These are phyloP conservation scores for Aphidius colemani DNA, from an alignment of 2,888 invertebrate genomes.

Conservation along the genomic window DNA sequence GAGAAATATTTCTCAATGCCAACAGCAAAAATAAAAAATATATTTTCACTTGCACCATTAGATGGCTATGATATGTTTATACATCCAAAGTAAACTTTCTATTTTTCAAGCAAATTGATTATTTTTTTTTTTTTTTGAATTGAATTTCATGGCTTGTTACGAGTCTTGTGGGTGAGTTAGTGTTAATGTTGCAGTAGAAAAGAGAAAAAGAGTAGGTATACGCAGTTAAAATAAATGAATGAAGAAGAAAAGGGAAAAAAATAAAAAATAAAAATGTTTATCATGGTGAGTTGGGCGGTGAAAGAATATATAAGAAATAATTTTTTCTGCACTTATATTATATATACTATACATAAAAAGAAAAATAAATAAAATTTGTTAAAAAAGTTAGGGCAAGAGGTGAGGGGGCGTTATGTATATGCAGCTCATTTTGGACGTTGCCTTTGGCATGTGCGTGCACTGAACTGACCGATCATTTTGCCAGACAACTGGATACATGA, in stretches of 20 bases:
- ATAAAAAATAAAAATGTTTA: conserved; percentile 1
- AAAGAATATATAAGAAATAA: too few species aligned
- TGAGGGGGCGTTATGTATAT: conserved; percentile 21
- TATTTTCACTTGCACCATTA: conserved; percentile 51
- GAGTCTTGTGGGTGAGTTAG: too few species aligned
- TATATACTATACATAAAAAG: conserved; percentile 15
- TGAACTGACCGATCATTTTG: conserved; percentile 17
- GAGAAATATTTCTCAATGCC: conserved; percentile 13
- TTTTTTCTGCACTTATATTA: too few species aligned
- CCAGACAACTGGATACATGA: conserved; percentile 21
- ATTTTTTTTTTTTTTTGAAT: conserved; percentile 5
- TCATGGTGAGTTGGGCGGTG: too few species aligned
- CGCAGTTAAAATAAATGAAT: conserved; percentile 1
- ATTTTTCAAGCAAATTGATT: conserved; percentile 36
- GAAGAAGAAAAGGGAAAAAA: not conserved
- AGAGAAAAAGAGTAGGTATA: conserved; percentile 5
- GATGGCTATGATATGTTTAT: conserved; percentile 44
- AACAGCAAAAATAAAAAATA: conserved; percentile 37
- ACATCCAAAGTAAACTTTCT: conserved; percentile 30
- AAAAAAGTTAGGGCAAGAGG: conserved; percentile 24
- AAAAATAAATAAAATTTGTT: conserved; percentile 8
- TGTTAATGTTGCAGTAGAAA: not conserved
- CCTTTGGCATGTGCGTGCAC: conserved; percentile 27
- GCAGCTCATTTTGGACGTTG: conserved; percentile 21
- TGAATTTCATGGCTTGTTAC: not conserved